Conservation (phyloP, 2,797 vertebrate genomes). For the Ficedula albicollis region DNA sequence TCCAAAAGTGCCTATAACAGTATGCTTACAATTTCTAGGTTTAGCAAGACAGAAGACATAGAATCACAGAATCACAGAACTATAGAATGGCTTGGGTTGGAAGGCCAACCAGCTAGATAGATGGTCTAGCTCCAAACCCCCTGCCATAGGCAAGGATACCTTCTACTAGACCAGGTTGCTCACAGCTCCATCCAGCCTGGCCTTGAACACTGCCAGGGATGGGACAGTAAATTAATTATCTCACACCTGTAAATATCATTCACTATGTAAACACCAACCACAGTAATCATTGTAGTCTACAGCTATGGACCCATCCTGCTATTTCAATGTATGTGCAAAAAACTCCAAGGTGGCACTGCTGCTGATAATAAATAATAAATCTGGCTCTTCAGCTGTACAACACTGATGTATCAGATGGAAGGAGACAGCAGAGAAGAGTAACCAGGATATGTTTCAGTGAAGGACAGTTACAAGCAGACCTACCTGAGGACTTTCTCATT, state of each 20-base stretch:
- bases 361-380: neutral
- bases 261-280: neutral
- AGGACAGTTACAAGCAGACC: neutral
- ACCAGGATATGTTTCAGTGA: neutral
- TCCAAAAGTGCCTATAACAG: neutral
- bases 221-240: neutral
- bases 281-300: neutral
- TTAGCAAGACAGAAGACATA: neutral
- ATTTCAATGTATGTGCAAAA: neutral
- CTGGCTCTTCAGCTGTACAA: neutral
- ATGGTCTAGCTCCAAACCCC: neutral
- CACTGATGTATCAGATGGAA: neutral
- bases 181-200: neutral
- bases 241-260: neutral
- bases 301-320: neutral
- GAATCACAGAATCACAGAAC: neutral
- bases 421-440: neutral
- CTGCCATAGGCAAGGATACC: neutral
- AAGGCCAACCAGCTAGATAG: neutral
- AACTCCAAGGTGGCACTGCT: neutral
- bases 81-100: neutral
- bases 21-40: neutral
- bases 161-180: neutral
- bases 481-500: neutral
- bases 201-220: neutral